These are phyloP conservation scores for Drosophila ambigua DNA, from an alignment of 1,140 invertebrate genomes.

Conservation along the genomic window DNA sequence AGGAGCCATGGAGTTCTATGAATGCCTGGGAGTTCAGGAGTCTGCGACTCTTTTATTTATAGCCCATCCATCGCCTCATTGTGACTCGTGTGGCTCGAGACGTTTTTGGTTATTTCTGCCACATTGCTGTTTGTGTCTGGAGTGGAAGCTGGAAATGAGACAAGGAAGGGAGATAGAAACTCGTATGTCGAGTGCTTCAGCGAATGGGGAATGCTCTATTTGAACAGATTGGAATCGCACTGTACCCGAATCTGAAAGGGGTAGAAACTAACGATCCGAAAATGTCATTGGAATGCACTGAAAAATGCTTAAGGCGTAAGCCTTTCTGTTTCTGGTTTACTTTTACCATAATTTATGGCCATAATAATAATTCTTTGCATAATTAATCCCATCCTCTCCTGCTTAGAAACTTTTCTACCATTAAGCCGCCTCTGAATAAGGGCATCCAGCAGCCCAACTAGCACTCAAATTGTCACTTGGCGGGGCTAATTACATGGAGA, in stretches of 20 bases:
- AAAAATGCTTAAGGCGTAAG: too few relatives aligned
- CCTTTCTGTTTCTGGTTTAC: too few relatives aligned
- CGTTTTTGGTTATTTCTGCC: conserved; percentile 79
- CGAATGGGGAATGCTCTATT: conserved; percentile 40
- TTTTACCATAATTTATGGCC: too few relatives aligned
- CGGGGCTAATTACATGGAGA: conserved; percentile 79
- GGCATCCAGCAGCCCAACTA: not conserved
- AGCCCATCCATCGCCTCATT: conserved; percentile 76
- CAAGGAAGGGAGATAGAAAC: conserved; percentile 8
- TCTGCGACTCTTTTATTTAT: conserved; percentile 72
- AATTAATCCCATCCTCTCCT: too few relatives aligned
- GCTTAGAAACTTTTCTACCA: not conserved
- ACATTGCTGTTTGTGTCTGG: conserved; percentile 51
- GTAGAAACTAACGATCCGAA: too few relatives aligned
- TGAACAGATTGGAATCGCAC: too few relatives aligned
- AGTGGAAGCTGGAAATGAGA: conserved; percentile 58
- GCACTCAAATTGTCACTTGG: conserved; percentile 39
- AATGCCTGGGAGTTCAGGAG: conserved; percentile 36
- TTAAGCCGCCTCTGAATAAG: not conserved
- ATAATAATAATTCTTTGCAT: not conserved
- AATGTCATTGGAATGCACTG: too few relatives aligned
- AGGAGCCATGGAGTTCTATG: conserved; percentile 15
- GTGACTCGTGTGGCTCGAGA: conserved; percentile 59
- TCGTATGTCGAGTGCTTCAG: not conserved
- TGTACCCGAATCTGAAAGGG: too few relatives aligned